Conservation (phyloP, 2,113 vertebrate species). For the Pangasianodon gigas region DNA sequence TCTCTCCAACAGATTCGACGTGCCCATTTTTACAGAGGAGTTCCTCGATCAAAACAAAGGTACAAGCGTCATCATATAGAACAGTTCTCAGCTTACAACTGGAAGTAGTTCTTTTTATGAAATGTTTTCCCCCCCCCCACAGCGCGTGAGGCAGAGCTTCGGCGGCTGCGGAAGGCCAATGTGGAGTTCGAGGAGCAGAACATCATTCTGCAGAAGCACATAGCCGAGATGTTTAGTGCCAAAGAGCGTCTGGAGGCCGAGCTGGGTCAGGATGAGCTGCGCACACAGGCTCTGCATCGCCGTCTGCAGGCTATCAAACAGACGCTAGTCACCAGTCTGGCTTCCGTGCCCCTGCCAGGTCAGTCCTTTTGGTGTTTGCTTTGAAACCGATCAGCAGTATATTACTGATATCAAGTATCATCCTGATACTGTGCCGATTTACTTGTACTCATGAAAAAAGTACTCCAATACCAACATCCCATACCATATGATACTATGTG, state of each 20-base stretch:
- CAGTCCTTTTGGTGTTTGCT: slow-evolving; percentile 39
- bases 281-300: slow-evolving; percentile 88
- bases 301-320: slow-evolving; percentile 89
- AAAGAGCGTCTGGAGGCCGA: slow-evolving; percentile 95
- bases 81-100: not conserved
- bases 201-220: slow-evolving; percentile 90
- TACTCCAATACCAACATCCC: not conserved
- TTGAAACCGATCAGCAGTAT: not conserved
- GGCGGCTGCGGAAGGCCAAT: slow-evolving; percentile 92
- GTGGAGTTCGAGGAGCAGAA: slow-evolving; percentile 98
- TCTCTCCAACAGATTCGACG: slow-evolving; percentile 81
- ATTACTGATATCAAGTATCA: not conserved
- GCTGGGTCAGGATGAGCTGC: slow-evolving; percentile 87
- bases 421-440: not conserved
- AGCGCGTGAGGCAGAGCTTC: slow-evolving; percentile 93
- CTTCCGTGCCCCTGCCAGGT: slow-evolving; percentile 91
- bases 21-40: slow-evolving; percentile 97
- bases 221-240: slow-evolving; percentile 92
- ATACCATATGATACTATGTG: not conserved
- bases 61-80: slow-evolving; percentile 55
- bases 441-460: not conserved
- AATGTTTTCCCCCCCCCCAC: not conserved
- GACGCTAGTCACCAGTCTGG: slow-evolving; percentile 85
- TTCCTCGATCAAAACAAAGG: slow-evolving; percentile 99
- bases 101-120: not conserved